Conservation (phyloP, 2,888 invertebrate species). For the Spodoptera picta region DNA sequence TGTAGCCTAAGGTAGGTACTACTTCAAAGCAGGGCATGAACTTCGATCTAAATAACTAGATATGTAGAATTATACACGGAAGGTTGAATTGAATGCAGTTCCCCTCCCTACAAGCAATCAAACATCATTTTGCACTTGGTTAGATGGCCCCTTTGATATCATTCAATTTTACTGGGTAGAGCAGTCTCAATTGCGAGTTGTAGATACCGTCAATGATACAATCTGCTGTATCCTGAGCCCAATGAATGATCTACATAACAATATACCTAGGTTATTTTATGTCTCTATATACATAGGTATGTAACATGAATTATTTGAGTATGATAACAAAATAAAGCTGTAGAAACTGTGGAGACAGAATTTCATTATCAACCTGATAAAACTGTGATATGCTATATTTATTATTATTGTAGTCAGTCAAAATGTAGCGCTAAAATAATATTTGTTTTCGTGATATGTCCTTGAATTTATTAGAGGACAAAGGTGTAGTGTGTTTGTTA, state of each 20-base stretch:
- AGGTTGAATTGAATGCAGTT: not conserved
- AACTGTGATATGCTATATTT: too few relatives aligned
- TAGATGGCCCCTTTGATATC: slow-evolving; percentile 46
- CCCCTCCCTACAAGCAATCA: slow-evolving; percentile 13
- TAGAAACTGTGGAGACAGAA: too few relatives aligned
- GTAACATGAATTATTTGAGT: too few relatives aligned
- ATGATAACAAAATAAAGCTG: too few relatives aligned
- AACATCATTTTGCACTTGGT: slow-evolving; percentile 15
- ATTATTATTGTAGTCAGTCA: too few relatives aligned
- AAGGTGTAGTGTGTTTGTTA: not conserved
- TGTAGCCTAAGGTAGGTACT: too few relatives aligned
- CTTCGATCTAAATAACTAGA: not conserved
- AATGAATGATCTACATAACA: not conserved
- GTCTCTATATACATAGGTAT: too few relatives aligned
- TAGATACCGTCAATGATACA: slow-evolving; percentile 36
- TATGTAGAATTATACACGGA: slow-evolving; percentile 2
- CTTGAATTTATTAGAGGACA: not conserved
- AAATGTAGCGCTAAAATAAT: too few relatives aligned
- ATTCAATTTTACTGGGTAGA: slow-evolving; percentile 61
- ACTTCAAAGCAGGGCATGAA: too few relatives aligned
- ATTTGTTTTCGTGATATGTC: not conserved
- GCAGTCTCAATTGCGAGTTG: slow-evolving; percentile 44
- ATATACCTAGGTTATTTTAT: too few relatives aligned
- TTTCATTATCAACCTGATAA: too few relatives aligned
- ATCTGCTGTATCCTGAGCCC: slow-evolving; percentile 55